phyloP scores from a whole-genome alignment of 1,140 invertebrate species.

The Hestina assimilis region DNA sequence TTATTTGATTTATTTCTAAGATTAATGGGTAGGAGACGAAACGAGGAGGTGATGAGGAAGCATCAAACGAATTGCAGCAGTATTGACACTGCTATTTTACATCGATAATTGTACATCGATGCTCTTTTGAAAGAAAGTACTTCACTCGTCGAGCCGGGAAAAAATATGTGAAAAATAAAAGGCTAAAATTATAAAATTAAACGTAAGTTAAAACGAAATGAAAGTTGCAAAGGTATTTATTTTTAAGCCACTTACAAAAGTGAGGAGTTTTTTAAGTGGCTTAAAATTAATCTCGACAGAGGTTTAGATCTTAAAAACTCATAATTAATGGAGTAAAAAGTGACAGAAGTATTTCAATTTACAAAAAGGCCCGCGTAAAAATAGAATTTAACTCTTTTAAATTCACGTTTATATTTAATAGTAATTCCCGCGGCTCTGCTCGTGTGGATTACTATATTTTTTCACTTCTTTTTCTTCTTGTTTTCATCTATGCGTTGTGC shows the following conservation, averaged over 20 bases:
- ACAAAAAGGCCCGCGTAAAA: neutral
- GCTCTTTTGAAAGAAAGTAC: too few species aligned
- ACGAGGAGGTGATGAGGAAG: too few species aligned
- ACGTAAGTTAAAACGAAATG: neutral
- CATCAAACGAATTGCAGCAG: too few species aligned
- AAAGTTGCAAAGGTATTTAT: neutral
- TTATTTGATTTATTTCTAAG: too few species aligned
- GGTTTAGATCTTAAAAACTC: conserved; percentile 10
- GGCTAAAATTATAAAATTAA: neutral
- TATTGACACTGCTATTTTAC: too few species aligned
- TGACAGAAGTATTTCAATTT: conserved; percentile 7
- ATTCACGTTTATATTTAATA: too few species aligned
- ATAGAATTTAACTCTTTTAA: conserved; percentile 3
- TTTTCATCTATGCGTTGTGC: too few species aligned
- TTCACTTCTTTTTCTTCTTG: too few species aligned
- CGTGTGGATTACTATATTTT: too few species aligned
- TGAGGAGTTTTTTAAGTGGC: conserved; percentile 11
- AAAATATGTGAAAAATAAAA: neutral
- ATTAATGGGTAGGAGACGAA: too few species aligned
- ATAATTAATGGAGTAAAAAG: conserved; percentile 1
- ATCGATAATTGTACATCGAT: too few species aligned
- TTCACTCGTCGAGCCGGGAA: neutral
- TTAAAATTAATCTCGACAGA: conserved; percentile 11
- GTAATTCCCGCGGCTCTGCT: neutral
- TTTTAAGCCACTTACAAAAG: neutral